These are phyloP conservation scores for Seriola rivoliana DNA, from an alignment of 2,113 vertebrate genomes.

Conservation along the genomic window DNA sequence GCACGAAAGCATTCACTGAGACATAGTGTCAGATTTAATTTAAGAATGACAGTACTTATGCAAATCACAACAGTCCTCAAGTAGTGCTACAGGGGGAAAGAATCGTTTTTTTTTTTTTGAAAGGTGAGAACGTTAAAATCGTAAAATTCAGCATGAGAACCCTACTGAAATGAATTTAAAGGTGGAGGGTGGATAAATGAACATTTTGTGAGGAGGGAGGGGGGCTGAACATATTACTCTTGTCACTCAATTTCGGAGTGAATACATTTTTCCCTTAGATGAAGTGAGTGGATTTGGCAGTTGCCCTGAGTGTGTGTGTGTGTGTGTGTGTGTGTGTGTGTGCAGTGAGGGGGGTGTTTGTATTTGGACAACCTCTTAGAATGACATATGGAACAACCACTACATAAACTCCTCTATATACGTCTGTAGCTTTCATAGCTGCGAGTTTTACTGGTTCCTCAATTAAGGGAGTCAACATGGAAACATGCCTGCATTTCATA, in stretches of 20 bases:
- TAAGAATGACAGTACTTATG: constrained; percentile 39
- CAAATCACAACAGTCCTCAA: constrained; percentile 41
- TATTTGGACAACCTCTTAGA: not conserved
- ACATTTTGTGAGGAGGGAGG: not conserved
- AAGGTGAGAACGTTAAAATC: constrained; percentile 41
- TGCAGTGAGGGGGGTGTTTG: not conserved
- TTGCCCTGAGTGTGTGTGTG: not conserved
- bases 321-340: not conserved
- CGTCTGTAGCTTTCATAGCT: constrained; percentile 23
- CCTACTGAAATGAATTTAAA: constrained; percentile 30
- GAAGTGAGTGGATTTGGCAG: constrained; percentile 47
- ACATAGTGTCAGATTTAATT: constrained; percentile 50
- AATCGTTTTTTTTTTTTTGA: constrained; percentile 15
- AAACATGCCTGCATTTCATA: constrained; percentile 54
- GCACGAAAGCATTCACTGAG: constrained; percentile 14
- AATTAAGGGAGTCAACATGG: constrained; percentile 50
- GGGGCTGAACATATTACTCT: constrained; percentile 31
- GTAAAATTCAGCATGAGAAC: constrained; percentile 18
- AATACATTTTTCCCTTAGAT: constrained; percentile 32
- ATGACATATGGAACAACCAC: constrained; percentile 2
- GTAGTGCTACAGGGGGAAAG: constrained; percentile 28
- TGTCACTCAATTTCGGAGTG: constrained; percentile 44
- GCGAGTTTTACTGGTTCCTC: constrained; percentile 25
- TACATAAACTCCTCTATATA: constrained; percentile 6
- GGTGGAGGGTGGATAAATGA: constrained; percentile 24